Conservation (phyloP, 2,888 invertebrate species). For the Dilophus febrilis region DNA sequence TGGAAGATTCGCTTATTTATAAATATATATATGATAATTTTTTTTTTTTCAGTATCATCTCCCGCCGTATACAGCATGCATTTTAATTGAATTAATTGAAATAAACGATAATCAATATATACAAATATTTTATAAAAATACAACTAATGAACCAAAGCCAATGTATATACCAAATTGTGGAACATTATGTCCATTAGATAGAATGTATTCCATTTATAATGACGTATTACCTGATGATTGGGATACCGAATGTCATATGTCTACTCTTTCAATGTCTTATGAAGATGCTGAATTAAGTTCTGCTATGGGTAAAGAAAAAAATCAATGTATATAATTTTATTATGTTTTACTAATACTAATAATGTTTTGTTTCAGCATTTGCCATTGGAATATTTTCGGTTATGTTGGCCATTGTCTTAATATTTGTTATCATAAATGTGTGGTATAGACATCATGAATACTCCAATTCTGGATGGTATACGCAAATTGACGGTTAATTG, state of each 20-base stretch:
- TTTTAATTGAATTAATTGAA: slow-evolving; percentile 51
- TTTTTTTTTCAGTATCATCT: slow-evolving; percentile 31
- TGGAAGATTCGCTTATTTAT: no score
- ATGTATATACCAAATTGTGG: slow-evolving; percentile 49
- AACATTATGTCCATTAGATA: slow-evolving; percentile 40
- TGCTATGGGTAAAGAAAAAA: slow-evolving; percentile 2
- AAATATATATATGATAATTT: not conserved
- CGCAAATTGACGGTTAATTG: no score
- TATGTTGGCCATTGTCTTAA: no score
- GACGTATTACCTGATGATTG: slow-evolving; percentile 45
- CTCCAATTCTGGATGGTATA: no score
- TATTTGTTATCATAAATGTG: no score
- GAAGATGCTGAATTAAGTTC: slow-evolving; percentile 1
- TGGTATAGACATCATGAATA: no score
- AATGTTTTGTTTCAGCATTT: no score
- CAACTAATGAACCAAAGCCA: slow-evolving; percentile 37
- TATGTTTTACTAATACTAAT: no score
- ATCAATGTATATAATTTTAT: no score
- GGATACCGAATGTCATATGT: slow-evolving; percentile 44
- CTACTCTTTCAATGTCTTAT: slow-evolving; percentile 25
- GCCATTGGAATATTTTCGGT: no score
- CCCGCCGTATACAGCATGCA: slow-evolving; percentile 50
- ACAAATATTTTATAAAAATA: slow-evolving; percentile 49
- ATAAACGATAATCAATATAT: slow-evolving; percentile 26
- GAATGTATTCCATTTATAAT: slow-evolving; percentile 39